Evolutionary conservation across 2,888 invertebrate species (phyloP), one percentile per base, ranked within the genome.

Genomic region (Andricus quercusramuli): DNA sequence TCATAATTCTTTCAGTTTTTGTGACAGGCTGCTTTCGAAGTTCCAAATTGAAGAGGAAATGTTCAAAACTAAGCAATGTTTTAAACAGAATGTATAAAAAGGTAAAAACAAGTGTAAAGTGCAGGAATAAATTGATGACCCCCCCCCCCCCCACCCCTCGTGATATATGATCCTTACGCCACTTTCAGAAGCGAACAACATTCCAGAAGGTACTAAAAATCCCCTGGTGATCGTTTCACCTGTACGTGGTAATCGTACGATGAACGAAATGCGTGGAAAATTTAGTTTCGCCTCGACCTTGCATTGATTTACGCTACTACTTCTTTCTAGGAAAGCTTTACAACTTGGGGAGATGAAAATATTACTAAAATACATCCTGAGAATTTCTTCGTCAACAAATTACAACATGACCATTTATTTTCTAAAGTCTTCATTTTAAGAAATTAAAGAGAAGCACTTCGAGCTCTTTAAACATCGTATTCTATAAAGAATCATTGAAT

Each of bases 191-290:
- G 22, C 51, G 51, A 70, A 44, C 47, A 70, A 74, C 74, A 74
- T 74, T 74, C 74, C 74, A 74, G 74, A 56, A 56, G 74, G 56
- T 74, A 74, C 74, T 74, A 56, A 74, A 70, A 74, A 74, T 74
- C 74, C 74, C 70, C 70, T 70, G 56, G 51, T n/a, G 74, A 74
- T 74, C 74, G 56, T 74, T 74, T 74, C 29, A 56, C 32, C 74
- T 56, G 74, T 37, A 74, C 74, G 74, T 56, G 74, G 74, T 74
- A 74, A 70, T 70, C 70, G 70, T 56, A 70, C 70, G 51, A 70
- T 70, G 70, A 70, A 70, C 51, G 47, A 32, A 70, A 70, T 51
- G 70, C 29, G 20, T 56, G 56, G 56, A 56, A 74, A 74, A 74
- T 74, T 51, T 32, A 37, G 74, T 74, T 74, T 56, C n/a, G n/a